These are phyloP conservation scores for Drosophila mettleri DNA, from an alignment of 2,888 invertebrate genomes.

Conservation along the genomic window DNA sequence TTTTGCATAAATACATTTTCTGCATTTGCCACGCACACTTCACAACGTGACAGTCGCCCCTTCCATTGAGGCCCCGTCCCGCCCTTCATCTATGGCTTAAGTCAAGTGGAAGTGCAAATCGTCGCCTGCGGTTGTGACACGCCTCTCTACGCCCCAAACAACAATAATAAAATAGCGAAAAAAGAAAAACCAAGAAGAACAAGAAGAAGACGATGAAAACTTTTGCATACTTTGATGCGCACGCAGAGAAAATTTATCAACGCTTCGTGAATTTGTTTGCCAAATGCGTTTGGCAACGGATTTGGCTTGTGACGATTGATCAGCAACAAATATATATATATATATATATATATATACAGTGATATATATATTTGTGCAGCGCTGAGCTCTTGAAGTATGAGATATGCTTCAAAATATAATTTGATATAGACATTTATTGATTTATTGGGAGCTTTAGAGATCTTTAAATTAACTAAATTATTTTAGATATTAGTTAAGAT, in stretches of 20 bases:
- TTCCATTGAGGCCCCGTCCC: not conserved
- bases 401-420: not conserved
- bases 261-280: constrained; percentile 39
- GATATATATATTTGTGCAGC: not conserved
- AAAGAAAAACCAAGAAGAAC: constrained; percentile 28
- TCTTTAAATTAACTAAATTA: not conserved
- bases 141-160: constrained; percentile 12
- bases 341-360: not conserved
- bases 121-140: constrained; percentile 44
- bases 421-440: not conserved
- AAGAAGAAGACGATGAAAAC: constrained; percentile 26
- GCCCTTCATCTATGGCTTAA: constrained; percentile 26
- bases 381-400: not conserved
- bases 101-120: constrained; percentile 68
- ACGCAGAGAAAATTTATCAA: constrained; percentile 57
- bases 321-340: no score
- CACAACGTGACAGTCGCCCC: constrained; percentile 23
- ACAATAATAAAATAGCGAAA: constrained; percentile 58
- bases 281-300: constrained; percentile 49
- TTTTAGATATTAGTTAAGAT: no score
- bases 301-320: constrained; percentile 23
- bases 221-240: constrained; percentile 64
- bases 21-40: constrained; percentile 64
- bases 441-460: not conserved
- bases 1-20: constrained; percentile 80